Evolutionary conservation across 1,140 invertebrate genomes (phyloP), one percentile per base, ranked within the genome.

Genomic region (Bombus haemorrhoidalis): DNA sequence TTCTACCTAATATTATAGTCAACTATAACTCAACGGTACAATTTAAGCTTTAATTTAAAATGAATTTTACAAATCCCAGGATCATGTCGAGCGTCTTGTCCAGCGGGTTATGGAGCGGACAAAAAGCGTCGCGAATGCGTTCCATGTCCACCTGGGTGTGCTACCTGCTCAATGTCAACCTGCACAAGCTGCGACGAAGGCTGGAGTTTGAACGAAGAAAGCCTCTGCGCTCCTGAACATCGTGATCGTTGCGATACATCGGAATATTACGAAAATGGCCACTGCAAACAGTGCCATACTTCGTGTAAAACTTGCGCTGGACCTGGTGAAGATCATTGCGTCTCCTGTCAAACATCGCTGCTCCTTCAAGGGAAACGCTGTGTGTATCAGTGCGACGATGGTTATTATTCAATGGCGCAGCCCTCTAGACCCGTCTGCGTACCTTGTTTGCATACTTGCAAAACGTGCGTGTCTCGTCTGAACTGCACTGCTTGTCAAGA

Each of bases 401-500:
- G 97, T 0, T 97, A 95, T 91, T 98, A 97, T 90, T 94, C 94
- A 12, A 90, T 94, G 8, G 91, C 92, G 0, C 95, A 96, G 81
- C 96, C 97, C 72, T 94, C 93, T 8, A 96, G 96, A 13, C 96
- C 96, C 3, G 93, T 96, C 2, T 98, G 98, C 91, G 95, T 96
- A 2, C 97, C 97, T 3, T 98, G 98, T 91, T 90, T 97, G 62
- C 97, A 98, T 90, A 97, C 97, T 0, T 98, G 98, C 93, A 95
- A 96, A 1, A 96, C 96, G 37, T 98, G 98, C 91, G 96, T 96
- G 3, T 97, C 97, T 1, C 96, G 97, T 81, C 95, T 97, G 66
- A 98, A 98, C 88, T 98, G 98, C 91, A 98, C 97, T 2, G 95
- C 96, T 5, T 98, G 98, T 91, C 96, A 96, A 28, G 96, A 96